These are phyloP conservation scores for Papilio elwesi DNA, from an alignment of 2,888 invertebrate genomes.

Conservation along the genomic window DNA sequence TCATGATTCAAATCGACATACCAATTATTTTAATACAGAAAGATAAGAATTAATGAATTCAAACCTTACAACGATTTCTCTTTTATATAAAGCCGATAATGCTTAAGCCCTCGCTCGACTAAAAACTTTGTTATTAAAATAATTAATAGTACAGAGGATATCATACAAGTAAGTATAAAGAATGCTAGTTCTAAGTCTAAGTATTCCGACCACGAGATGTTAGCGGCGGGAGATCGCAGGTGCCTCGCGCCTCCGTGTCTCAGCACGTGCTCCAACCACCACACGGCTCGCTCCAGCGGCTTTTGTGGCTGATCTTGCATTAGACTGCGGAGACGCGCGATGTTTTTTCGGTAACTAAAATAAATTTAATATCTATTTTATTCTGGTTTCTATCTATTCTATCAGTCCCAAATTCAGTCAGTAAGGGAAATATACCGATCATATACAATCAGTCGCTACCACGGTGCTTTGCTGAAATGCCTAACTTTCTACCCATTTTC, in stretches of 20 bases:
- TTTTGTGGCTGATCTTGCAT: conserved; percentile 30
- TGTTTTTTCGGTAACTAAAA: conserved; percentile 24
- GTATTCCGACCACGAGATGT: conserved; percentile 18
- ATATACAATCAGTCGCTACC: too few species aligned
- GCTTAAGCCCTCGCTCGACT: neutral
- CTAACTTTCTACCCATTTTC: too few species aligned
- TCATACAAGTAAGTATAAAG: neutral
- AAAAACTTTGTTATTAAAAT: neutral
- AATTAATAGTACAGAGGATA: neutral
- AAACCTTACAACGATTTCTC: neutral
- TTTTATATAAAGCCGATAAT: neutral
- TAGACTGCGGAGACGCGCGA: neutral
- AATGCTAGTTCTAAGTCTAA: conserved; percentile 18
- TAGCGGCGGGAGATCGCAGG: conserved; percentile 24
- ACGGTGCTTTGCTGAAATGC: too few species aligned
- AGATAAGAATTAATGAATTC: neutral
- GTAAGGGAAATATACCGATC: neutral
- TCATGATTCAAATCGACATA: too few species aligned
- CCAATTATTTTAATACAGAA: neutral
- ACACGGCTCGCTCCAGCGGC: conserved; percentile 23
- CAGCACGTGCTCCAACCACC: conserved; percentile 26
- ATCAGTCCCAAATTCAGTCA: neutral
- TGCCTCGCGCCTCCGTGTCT: conserved; percentile 22
- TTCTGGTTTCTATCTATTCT: neutral
- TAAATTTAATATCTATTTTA: neutral